Percentiles rank a stretch among this genome's conserved stretches.
Conservation (phyloP, 2,113 vertebrate species). For the Xenopus laevis region DNA sequence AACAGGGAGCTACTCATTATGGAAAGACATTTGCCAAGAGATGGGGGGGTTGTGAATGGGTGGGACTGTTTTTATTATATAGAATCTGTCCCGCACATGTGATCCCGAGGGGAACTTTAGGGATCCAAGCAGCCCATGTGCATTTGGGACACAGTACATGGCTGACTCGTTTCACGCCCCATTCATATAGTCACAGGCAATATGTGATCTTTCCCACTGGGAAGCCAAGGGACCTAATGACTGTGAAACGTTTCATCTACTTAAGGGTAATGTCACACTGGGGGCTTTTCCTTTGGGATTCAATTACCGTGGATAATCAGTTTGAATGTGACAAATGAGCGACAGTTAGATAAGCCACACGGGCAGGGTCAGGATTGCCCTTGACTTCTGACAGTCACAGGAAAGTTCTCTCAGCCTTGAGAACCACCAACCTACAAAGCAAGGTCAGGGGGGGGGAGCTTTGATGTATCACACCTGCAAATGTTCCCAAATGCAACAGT, state of each 20-base stretch:
- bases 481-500: too few species aligned
- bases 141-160: neutral
- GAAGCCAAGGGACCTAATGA: neutral
- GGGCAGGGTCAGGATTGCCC: neutral
- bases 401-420: too few species aligned
- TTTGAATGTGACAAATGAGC: neutral
- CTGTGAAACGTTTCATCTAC: neutral
- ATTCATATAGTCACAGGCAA: too few species aligned
- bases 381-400: too few species aligned
- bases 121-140: neutral
- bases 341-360: neutral
- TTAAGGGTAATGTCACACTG: neutral
- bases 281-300: too few species aligned
- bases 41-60: neutral
- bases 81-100: neutral
- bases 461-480: too few species aligned
- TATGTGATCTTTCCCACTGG: neutral
- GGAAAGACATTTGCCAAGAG: constrained; percentile 31
- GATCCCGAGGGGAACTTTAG: constrained; percentile 3
- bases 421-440: too few species aligned
- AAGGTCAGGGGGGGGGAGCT: too few species aligned
- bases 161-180: too few species aligned
- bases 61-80: neutral
- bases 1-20: constrained; percentile 32
- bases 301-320: neutral